Base-by-base conservation (phyloP, 1,140 invertebrate genomes). In the Drosophila varians region DNA sequence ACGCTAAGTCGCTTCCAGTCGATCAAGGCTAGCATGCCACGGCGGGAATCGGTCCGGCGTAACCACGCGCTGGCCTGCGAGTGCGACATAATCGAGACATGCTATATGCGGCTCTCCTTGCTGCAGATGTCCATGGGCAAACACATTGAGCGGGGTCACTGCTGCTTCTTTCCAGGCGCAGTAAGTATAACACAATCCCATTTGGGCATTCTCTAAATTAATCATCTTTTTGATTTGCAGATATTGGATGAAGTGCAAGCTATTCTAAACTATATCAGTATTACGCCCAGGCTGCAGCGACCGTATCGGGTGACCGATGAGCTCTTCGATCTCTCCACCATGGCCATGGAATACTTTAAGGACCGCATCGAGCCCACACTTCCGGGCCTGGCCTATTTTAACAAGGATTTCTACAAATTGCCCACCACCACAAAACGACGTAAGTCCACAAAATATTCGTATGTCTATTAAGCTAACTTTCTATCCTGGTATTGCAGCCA, bases 281-380 rank as follows among this genome's bases (percentile, higher is more conserved):
- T 94, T 71, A 96, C 96, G 72, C 94, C 95, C 12, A 96, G 95
- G 90, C 91, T 97, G 65, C 95, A 95, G 60, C 93, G 95, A 76
- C 96, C 96, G 46, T 97, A 96, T 90, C 96, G 96, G 92, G 96
- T 97, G 34, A 97, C 96, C 5, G 96, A 97, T 92, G 96, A 97
- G 91, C 92, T 97, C n/a, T 97, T 97, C 92, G 96, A 97, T 93
- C 92, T 97, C 47, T 97, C 96, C 23, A 97, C 96, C 18, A 97
- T 97, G 96, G 96, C 96, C 19, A 97, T 97, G 96, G 96, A 97
- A 91, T 97, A 97, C 91, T 97, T 97, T 80, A 97, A 97, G 90
- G 96, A 97, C 91, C 95, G 95, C 69, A 96, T 97, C 86, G 96
- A 97, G 91, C 95, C 96, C 26, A 95, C 94, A 61, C 92, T 97